Conservation (phyloP, 2,797 vertebrate genomes). For the Megaceryle alcyon region DNA sequence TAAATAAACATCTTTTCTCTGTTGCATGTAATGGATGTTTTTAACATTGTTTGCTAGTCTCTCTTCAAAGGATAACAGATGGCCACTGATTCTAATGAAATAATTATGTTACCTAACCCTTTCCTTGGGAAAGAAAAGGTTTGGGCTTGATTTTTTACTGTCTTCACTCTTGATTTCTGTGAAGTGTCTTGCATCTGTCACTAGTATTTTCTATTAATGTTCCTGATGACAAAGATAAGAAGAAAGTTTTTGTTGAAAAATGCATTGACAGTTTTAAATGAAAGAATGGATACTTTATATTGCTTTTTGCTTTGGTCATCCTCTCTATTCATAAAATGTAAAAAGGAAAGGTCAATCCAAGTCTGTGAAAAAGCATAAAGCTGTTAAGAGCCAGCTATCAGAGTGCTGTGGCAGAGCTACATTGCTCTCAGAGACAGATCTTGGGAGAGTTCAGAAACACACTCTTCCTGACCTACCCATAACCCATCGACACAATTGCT, state of each 20-base stretch:
- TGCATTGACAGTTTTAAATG: not conserved
- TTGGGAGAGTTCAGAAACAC: not conserved
- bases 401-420: not conserved
- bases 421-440: not conserved
- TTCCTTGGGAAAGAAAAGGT: not conserved
- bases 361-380: not conserved
- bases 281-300: not conserved
- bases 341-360: not conserved
- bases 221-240: not conserved
- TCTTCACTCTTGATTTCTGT: not conserved
- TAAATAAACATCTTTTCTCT: conserved; percentile 30
- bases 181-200: not conserved
- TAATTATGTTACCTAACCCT: not conserved
- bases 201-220: not conserved
- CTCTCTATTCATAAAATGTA: not conserved
- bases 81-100: not conserved
- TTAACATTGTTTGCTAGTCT: not conserved
- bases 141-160: not conserved
- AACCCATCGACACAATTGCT: not conserved
- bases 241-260: not conserved
- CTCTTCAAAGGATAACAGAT: conserved; percentile 9
- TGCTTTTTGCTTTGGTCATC: not conserved
- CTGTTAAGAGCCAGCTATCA: not conserved
- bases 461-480: not conserved
- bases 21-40: not conserved